These are phyloP conservation scores for Cantharis lateralis DNA, from an alignment of 2,888 invertebrate species.

Conservation along the genomic window DNA sequence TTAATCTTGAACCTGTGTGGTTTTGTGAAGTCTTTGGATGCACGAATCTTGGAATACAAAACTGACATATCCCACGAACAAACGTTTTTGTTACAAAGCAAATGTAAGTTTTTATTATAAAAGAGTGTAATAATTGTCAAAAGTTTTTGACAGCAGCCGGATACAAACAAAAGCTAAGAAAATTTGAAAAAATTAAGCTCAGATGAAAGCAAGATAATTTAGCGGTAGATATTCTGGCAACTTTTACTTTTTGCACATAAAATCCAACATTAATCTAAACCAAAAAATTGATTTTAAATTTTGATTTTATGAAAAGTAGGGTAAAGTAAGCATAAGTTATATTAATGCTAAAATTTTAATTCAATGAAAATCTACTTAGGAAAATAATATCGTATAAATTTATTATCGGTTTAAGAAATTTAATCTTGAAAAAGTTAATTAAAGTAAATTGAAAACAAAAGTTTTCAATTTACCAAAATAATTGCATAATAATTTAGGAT, in stretches of 20 bases:
- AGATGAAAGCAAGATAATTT: neutral
- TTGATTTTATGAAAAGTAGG: neutral
- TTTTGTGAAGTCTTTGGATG: neutral
- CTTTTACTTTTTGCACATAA: neutral
- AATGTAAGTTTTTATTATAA: conserved; percentile 9
- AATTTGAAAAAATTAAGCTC: conserved; percentile 1
- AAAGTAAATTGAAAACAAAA: neutral
- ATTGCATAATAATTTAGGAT: neutral
- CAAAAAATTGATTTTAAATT: neutral
- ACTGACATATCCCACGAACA: conserved; percentile 1
- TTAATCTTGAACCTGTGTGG: neutral
- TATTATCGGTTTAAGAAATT: neutral
- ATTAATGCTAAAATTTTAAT: neutral
- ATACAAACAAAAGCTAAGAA: conserved; percentile 13
- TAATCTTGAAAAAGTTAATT: neutral
- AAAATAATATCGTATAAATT: neutral
- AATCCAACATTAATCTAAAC: neutral
- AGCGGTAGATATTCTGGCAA: neutral
- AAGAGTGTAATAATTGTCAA: conserved; percentile 20
- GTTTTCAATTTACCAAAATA: neutral
- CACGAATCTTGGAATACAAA: neutral
- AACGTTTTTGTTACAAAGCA: conserved; percentile 12
- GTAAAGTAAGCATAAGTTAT: neutral
- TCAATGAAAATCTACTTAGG: neutral
- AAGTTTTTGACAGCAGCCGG: conserved; percentile 14